phyloP scores from a whole-genome alignment of 2,113 vertebrate species.

The Protobothrops flavoviridis region DNA sequence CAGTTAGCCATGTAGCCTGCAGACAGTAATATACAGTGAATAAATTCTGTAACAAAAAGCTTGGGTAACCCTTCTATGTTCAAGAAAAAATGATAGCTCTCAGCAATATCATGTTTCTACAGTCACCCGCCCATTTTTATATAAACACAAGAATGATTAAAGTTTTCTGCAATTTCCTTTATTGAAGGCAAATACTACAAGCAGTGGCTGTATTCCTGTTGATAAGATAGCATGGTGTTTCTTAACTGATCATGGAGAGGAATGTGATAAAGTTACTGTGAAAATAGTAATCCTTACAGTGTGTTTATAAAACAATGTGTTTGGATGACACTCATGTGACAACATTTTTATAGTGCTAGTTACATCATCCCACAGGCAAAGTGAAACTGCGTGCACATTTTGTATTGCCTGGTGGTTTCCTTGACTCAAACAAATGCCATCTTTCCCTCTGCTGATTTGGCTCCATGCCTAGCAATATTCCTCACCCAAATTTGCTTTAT shows the following conservation, averaged over 20 bases:
- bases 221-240: constrained; percentile 61
- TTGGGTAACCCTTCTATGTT: constrained; percentile 26
- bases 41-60: constrained; percentile 37
- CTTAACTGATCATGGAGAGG: constrained; percentile 55
- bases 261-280: not conserved
- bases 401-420: constrained; percentile 48
- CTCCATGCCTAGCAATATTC: constrained; percentile 39
- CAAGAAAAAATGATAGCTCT: constrained; percentile 45
- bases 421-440: constrained; percentile 48
- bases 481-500: constrained; percentile 14
- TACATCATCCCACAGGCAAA: not conserved
- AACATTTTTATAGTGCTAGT: constrained; percentile 31
- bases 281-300: constrained; percentile 45
- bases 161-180: constrained; percentile 56
- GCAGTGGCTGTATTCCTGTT: constrained; percentile 39
- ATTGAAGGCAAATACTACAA: constrained; percentile 51
- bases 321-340: constrained; percentile 33
- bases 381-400: not conserved
- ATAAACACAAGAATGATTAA: constrained; percentile 62
- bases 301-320: constrained; percentile 53
- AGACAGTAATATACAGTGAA: constrained; percentile 15
- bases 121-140: constrained; percentile 58
- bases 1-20: not conserved
- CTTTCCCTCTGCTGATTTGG: constrained; percentile 18
- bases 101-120: constrained; percentile 53